Conservation (phyloP, 2,888 invertebrate genomes). For the Temnothorax unifasciatus region DNA sequence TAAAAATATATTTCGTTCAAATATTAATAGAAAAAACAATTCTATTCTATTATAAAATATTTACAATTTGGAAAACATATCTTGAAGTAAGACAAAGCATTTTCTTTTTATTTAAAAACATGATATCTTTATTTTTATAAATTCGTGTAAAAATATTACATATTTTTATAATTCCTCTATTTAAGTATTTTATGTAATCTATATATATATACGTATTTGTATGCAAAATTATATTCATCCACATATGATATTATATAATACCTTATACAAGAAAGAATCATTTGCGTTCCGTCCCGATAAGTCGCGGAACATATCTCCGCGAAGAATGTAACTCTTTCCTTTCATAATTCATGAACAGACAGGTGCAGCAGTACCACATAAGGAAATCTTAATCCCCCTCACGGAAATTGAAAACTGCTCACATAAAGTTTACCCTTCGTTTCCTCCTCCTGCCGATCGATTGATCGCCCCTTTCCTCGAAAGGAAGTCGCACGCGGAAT, state of each 20-base stretch:
- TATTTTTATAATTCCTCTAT: too few relatives aligned
- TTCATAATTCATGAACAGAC: conserved; percentile 5
- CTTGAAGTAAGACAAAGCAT: background rate
- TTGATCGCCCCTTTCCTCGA: background rate
- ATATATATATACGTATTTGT: background rate
- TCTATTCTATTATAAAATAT: background rate
- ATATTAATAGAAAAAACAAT: background rate
- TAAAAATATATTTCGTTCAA: background rate
- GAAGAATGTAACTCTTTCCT: background rate
- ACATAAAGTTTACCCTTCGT: conserved; percentile 13
- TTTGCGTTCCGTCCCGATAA: background rate
- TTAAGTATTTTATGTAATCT: background rate
- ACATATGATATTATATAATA: background rate
- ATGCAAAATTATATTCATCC: background rate
- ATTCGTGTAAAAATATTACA: too few relatives aligned
- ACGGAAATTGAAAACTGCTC: background rate
- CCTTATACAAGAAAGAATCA: background rate
- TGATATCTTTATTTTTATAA: background rate
- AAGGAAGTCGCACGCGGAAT: background rate
- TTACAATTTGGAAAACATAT: background rate
- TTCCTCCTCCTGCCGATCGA: background rate
- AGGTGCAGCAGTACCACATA: background rate
- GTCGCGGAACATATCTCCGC: background rate
- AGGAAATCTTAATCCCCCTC: background rate
- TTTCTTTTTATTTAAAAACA: background rate